Base-by-base conservation (phyloP, 2,797 vertebrate genomes). In the Streptopelia turtur region DNA sequence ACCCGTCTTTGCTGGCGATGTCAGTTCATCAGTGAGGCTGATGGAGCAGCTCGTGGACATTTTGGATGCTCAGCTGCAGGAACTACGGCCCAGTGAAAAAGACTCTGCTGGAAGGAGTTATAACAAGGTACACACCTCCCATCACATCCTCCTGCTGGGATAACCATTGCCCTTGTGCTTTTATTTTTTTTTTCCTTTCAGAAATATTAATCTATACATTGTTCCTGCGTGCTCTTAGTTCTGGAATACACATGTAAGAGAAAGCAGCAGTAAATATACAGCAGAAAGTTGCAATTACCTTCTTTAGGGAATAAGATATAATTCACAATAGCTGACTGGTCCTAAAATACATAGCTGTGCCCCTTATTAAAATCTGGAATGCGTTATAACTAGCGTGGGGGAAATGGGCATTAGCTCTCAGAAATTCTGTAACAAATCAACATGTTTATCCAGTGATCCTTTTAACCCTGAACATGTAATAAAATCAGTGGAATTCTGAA, bases 31-130 rank as follows among this genome's bases (percentile, higher is more conserved):
- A 0, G 99, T 99, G 92, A 98, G 99, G 35, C 96, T 99, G 84
- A 99, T 99, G 99, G 99, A 99, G 96, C 99, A 99, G 98, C 98
- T 99, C 77, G 99, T 99, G 96, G 99, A 99, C 97, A 99, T 99
- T 97, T 98, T 99, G 90, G 99, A 99, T 63, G 99, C 99, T 47
- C 99, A 99, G 96, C 98, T 99, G 89, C 99, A 99, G 97, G 99
- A 99, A 75, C 98, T 99, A 80, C 97, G 98, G 49, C 99, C 99
- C 75, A 99, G 98, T 68, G 99, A 99, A 97, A 99, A 99, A 95
- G 99, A 99, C 96, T 99, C 99, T 1, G 98, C 99, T 13, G 99
- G 99, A 61, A 98, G 99, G 87, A 99, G 99, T 98, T 99, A 99
- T 96, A 99, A 99, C 97, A 99, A 99, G 99, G 99, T 99, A 98